Evolutionary conservation across 1,140 invertebrate genomes (phyloP).

Genomic region (Limonius californicus): DNA sequence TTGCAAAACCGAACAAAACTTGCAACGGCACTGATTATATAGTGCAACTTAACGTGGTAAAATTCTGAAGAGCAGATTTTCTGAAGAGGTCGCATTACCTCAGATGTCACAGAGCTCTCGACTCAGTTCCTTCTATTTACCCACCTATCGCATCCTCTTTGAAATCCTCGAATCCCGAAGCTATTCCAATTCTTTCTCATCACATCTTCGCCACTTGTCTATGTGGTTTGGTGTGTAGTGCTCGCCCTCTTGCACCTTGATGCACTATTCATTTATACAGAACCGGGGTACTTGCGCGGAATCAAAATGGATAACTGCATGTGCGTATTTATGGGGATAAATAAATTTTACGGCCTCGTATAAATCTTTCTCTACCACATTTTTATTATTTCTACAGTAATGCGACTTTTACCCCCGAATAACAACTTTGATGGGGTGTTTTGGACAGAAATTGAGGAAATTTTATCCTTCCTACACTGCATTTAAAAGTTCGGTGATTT

Average conservation of each 20-base stretch:
- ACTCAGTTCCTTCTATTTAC: not conserved
- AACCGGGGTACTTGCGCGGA: not conserved
- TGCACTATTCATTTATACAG: not conserved
- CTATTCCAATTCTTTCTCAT: not conserved
- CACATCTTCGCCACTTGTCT: conserved; percentile 1
- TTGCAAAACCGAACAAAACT: no score
- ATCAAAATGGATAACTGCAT: not conserved
- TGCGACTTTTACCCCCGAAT: not conserved
- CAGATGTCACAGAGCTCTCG: not conserved
- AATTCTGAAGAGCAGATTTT: not conserved
- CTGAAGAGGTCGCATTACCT: not conserved
- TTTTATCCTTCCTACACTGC: no score
- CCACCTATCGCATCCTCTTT: not conserved
- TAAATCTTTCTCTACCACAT: not conserved
- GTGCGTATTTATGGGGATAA: not conserved
- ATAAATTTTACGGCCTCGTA: not conserved
- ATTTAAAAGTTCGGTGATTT: no score
- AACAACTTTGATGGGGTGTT: no score
- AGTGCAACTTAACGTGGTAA: not conserved
- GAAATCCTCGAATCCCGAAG: not conserved
- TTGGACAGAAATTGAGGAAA: no score
- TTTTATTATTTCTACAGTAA: no score
- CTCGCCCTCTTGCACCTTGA: not conserved
- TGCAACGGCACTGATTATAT: not conserved
- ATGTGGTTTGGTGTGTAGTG: not conserved